Evolutionary conservation across 2,113 vertebrate species (phyloP), one percentile per base, ranked within the genome.

Genomic region (Tricholaema leucomelas): DNA sequence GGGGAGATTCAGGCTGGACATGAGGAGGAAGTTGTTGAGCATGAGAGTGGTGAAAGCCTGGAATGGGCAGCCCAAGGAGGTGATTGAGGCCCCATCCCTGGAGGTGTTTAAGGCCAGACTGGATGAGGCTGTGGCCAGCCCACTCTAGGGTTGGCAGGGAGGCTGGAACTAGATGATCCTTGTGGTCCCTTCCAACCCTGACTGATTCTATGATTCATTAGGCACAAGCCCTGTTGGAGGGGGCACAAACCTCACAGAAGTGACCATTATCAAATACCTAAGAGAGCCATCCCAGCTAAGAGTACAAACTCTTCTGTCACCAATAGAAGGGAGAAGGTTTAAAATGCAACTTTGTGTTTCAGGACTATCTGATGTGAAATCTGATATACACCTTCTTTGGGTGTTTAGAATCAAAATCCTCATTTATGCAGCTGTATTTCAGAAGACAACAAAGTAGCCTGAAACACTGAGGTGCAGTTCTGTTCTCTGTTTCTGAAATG

Each of bases 171-270:
- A n/a, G n/a, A n/a, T n/a, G n/a, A n/a, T n/a, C n/a, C n/a, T n/a
- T n/a, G n/a, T n/a, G n/a, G n/a, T n/a, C n/a, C n/a, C n/a, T n/a
- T n/a, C n/a, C n/a, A n/a, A n/a, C n/a, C n/a, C n/a, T n/a, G n/a
- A n/a, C n/a, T n/a, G n/a, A n/a, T n/a, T n/a, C n/a, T n/a, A n/a
- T n/a, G n/a, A n/a, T n/a, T n/a, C n/a, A n/a, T n/a, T n/a, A n/a
- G n/a, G n/a, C n/a, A n/a, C n/a, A n/a, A n/a, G n/a, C n/a, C n/a
- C n/a, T 40, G 7, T 25, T 44, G 7, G 6, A 61, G 33, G 28
- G 10, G 9, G 40, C 15, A 50, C 19, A 38, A 81, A 63, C 7
- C 36, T 58, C 23, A 46, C 0, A 0, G 4, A n/a, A 78, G 10
- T 79, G 38, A 81, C 35, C 42, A 8, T 24, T 36, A 12, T 60